A percentile compares a stretch with the other conserved stretches of the same genome.
Evolutionary conservation across 2,888 invertebrate species (phyloP).

Genomic region (Augiades crinisus): DNA sequence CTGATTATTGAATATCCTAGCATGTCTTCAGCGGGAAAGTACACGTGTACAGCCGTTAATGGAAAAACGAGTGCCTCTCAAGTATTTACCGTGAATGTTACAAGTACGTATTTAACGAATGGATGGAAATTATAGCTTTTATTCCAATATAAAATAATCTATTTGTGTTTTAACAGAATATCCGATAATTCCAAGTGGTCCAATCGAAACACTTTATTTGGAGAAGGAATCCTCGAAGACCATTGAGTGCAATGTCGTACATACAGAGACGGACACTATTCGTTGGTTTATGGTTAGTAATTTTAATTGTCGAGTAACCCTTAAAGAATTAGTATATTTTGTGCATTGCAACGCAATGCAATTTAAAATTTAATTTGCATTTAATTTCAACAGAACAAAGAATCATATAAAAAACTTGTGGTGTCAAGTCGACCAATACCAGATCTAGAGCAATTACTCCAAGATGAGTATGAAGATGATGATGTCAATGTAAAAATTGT

Average conservation of each 20-base stretch:
- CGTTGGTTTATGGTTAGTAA: constrained; percentile 19
- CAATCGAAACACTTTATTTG: constrained; percentile 1
- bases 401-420: constrained; percentile 87
- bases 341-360: too few relatives aligned
- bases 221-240: neutral
- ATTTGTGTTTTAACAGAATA: neutral
- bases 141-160: neutral
- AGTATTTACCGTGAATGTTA: neutral
- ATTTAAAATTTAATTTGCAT: neutral
- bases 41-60: neutral
- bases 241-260: constrained; percentile 16
- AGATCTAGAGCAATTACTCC: constrained; percentile 84
- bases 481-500: constrained; percentile 90
- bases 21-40: neutral
- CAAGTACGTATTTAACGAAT: neutral
- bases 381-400: constrained; percentile 74
- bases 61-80: neutral
- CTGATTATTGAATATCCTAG: neutral
- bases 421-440: constrained; percentile 87
- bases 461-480: constrained; percentile 88
- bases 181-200: neutral
- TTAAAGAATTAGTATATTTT: too few relatives aligned
- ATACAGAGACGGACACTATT: neutral
- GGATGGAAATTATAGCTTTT: neutral
- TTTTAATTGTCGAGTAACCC: too few relatives aligned